Base-by-base conservation (phyloP, 2,797 vertebrate genomes). In the Babyrousa celebensis region DNA sequence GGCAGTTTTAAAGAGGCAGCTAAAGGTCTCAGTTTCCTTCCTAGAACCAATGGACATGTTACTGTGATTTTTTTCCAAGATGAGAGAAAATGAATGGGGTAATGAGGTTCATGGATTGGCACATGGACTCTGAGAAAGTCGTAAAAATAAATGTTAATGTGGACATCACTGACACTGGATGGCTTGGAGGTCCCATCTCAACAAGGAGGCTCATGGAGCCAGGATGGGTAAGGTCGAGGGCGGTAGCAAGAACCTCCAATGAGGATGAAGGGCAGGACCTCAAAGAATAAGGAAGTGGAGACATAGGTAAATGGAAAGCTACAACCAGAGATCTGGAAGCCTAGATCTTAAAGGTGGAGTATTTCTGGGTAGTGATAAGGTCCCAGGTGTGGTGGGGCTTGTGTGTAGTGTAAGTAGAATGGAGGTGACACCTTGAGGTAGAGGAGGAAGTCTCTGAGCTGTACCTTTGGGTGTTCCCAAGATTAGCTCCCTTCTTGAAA, bases 351-450 rank as follows among this genome's bases (percentile, higher is more conserved):
- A 43, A 78, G 95, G 86, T 60, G 62, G 93, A 91, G 67, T 85
- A 58, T 89, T 94, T 91, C 70, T 52, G 16, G 89, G 70, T 58
- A 80, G 43, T 52, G 93, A 95, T 84, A 93, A 93, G 40, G 62
- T 78, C 27, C 43, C 32, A 36, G 92, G 70, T 60, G 58, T 70
- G 93, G 77, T 56, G 4, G 74, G 25, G 70, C 82, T 68, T 18
- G 2, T 83, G 54, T 80, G 48, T 60, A 32, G 29, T 40, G 77
- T 32, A 60, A 56, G 17, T 32, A 25, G 32, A 54, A 27, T 32
- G 75, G 40, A 95, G n/a, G 75, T 18, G n/a, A 67, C 54, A 54
- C 16, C 4, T 71, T 88, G 40, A 48, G 27, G n/a, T 52, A 54
- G 43, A 91, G 65, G 72, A 91, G 74, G 32, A 71, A 29, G n/a